Evolutionary conservation across 2,113 vertebrate species (phyloP), one percentile per base, ranked within the genome.

Genomic region (Atractosteus spatula): DNA sequence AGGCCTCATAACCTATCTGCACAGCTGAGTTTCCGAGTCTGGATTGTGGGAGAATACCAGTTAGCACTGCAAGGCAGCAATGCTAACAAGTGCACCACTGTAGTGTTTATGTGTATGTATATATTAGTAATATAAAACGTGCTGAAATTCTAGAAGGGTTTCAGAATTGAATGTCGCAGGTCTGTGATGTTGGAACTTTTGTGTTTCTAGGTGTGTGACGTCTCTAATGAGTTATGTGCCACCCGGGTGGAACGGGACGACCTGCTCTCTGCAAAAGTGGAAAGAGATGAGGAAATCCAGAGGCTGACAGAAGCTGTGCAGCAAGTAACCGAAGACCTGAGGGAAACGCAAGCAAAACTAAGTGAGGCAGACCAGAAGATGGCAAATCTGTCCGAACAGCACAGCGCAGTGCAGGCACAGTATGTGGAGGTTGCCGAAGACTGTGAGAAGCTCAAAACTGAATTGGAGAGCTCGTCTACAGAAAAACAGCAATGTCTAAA

Each of bases 221-320:
- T 90, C 62, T 85, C 81, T 0, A 87, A 91, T 72, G 84, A 93
- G 66, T 78, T 96, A 3, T 0, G 0, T 45, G 41, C 80, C n/a
- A 17, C 89, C 16, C 78, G 83, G 63, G 7, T 75, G n/a, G 89
- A 94, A 74, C 88, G 79, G 75, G 90, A 94, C 17, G 67, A 71
- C 3, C 74, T 94, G 16, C 62, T 84, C 16, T 88, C 88, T 59
- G 79, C 87, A 80, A 62, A 81, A 51, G 66, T 80, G 77, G 64
- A 77, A 43, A 80, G 84, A 41, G 84, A 88, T 47, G 75, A 51
- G 42, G 87, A 72, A 72, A 54, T 88, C 43, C 79, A 85, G 77
- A 68, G 71, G 67, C 82, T 93, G 73, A 74, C 75, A 29, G 82
- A 83, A 63, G 79, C 87, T 71, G 75, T 84, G 67, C 62, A 56